Base-by-base conservation (phyloP, 2,888 invertebrate genomes). In the Myathropa florea region DNA sequence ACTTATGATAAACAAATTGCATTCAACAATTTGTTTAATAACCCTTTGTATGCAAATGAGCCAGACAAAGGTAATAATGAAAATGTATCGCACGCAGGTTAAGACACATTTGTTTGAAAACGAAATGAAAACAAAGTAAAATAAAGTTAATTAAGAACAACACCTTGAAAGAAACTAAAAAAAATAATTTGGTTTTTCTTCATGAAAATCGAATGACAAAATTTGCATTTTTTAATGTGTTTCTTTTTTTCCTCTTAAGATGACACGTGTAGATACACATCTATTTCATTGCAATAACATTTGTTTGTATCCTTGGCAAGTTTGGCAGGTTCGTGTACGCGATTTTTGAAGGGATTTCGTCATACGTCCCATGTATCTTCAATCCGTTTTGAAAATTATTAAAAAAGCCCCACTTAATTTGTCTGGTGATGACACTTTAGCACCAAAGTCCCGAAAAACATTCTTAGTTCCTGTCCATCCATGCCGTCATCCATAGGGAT, bases 1-100 rank as follows among this genome's bases (percentile, higher is more conserved):
- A 67, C 21, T 21, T 67, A 30, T 57, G 33, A 57, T 68, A 68
- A 68, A 24, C 23, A 68, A 68, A 68, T 68, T 68, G 33, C 68
- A 68, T 57, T 33, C 30, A 33, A 68, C 18, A 46, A 4, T 33
- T 30, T 33, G 55, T 33, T 68, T 68, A 68, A 67, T 36, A 57
- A n/a, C 68, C 68, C 24, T 55, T 68, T 68, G 68, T 67, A 55
- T 67, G 67, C 18, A 67, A 65, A 65, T 53, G 23, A 12, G 26
- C 1, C 4, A 46, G 18, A 30, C 46, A 18, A 33, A 30, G 30
- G 28, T 10, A 21, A 12, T 53, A 18, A 30, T 55, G 55, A 18
- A 21, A 28, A 55, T 26, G 24, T 23, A 46, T 46, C 39, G 39
- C 46, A 64, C 33, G 6, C 39, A 14, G 30, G 21, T 28, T 12